These are phyloP conservation scores for Eolophus roseicapilla DNA, from an alignment of 2,113 vertebrate species.

Conservation along the genomic window DNA sequence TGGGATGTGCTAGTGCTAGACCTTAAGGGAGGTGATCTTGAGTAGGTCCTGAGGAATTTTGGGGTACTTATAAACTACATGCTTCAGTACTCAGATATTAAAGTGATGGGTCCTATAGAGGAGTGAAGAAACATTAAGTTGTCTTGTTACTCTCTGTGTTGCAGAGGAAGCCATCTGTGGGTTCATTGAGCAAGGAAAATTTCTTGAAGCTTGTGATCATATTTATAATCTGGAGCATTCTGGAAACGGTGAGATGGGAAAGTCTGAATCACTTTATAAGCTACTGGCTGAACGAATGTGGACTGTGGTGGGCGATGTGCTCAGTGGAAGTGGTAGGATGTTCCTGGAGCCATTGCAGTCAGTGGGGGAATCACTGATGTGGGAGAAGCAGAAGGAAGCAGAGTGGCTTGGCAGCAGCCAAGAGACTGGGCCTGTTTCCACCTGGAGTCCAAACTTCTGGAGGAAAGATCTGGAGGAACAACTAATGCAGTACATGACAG, in stretches of 20 bases:
- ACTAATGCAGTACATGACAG: neutral
- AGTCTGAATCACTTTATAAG: neutral
- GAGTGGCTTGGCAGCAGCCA: neutral
- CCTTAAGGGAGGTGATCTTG: neutral
- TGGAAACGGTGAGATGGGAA: neutral
- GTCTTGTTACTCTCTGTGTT: neutral
- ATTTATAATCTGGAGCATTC: slow-evolving; percentile 6
- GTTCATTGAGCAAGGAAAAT: slow-evolving; percentile 36
- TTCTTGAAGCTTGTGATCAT: slow-evolving; percentile 49
- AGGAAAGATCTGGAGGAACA: slow-evolving; percentile 40
- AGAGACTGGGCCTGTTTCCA: neutral
- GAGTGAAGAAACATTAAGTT: neutral
- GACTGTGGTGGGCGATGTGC: neutral
- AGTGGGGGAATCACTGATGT: neutral
- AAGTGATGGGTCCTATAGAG: neutral
- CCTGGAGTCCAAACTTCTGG: slow-evolving; percentile 47
- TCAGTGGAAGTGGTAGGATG: neutral
- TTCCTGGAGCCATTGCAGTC: neutral
- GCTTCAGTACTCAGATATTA: neutral
- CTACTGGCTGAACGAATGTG: slow-evolving; percentile 43
- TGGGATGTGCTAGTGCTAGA: neutral
- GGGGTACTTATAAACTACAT: neutral
- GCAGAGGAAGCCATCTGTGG: slow-evolving; percentile 45
- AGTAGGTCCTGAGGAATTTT: neutral
- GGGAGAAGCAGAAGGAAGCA: neutral